phyloP scores from a whole-genome alignment of 2,113 vertebrate genomes.

The Myodes glareolus region DNA sequence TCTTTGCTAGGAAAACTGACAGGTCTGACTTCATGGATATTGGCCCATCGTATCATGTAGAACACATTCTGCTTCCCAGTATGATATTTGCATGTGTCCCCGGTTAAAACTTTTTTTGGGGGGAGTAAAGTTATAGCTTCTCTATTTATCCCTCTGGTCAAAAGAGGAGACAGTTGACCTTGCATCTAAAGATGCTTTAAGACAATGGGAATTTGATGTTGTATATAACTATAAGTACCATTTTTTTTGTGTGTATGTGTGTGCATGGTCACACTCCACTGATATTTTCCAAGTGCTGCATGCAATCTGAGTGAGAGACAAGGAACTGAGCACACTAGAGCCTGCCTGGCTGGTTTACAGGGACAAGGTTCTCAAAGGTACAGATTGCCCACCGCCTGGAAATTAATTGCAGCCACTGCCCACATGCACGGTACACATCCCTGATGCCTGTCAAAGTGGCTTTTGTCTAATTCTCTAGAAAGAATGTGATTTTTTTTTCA shows the following conservation, averaged over 20 bases:
- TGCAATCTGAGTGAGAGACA: constrained; percentile 57
- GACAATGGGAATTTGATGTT: constrained; percentile 41
- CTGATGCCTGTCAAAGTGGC: background rate
- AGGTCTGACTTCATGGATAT: constrained; percentile 30
- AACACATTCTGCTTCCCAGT: constrained; percentile 24
- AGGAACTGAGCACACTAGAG: background rate
- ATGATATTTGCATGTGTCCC: constrained; percentile 28
- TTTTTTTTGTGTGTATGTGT: background rate
- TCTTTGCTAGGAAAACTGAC: background rate
- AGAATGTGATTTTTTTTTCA: constrained; percentile 21
- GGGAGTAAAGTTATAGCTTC: background rate
- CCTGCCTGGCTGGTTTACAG: constrained; percentile 19
- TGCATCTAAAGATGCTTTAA: constrained; percentile 55
- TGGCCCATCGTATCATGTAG: background rate
- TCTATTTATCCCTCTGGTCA: constrained; percentile 56
- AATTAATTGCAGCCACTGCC: background rate
- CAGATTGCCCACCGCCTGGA: background rate
- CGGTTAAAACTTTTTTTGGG: background rate
- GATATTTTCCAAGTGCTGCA: constrained; percentile 67
- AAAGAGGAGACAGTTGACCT: constrained; percentile 57
- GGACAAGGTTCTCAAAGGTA: background rate
- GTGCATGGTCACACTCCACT: constrained; percentile 67
- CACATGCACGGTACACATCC: background rate
- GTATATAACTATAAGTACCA: constrained; percentile 56
- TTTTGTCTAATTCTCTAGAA: constrained; percentile 49